Evolutionary conservation across 2,797 vertebrate species (phyloP).

Genomic region (Sebastes aleutianus): DNA sequence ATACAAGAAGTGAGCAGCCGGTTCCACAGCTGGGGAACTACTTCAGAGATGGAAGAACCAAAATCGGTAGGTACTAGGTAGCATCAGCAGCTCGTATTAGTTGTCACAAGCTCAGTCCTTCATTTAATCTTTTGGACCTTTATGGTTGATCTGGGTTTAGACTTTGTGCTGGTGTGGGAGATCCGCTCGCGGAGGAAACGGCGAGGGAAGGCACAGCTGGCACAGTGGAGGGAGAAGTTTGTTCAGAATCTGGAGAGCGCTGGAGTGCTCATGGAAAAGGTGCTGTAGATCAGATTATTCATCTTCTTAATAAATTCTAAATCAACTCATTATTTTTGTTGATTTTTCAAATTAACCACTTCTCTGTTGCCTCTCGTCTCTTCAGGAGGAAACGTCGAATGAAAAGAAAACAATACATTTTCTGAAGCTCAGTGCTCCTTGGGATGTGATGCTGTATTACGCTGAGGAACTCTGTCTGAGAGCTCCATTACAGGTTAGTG

Average conservation of each 20-base stretch:
- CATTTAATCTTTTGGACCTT: neutral
- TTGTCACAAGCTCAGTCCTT: neutral
- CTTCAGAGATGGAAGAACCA: constrained; percentile 81
- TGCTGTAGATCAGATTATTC: constrained; percentile 9
- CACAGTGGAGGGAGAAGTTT: constrained; percentile 80
- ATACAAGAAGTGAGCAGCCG: constrained; percentile 32
- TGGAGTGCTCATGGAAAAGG: constrained; percentile 84
- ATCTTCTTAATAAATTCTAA: neutral
- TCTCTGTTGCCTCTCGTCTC: neutral
- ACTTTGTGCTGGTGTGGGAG: constrained; percentile 85
- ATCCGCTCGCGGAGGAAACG: constrained; percentile 73
- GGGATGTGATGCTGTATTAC: constrained; percentile 81
- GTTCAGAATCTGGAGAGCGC: constrained; percentile 75
- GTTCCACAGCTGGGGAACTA: constrained; percentile 66
- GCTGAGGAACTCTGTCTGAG: constrained; percentile 83
- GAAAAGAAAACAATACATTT: constrained; percentile 82
- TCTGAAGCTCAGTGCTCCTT: constrained; percentile 81
- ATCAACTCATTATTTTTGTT: neutral
- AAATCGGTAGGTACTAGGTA: constrained; percentile 77
- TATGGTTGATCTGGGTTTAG: constrained; percentile 49
- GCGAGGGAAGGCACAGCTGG: constrained; percentile 63
- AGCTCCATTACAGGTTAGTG: constrained; percentile 80
- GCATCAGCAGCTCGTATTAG: neutral
- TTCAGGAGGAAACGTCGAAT: constrained; percentile 80
- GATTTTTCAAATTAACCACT: neutral